These are phyloP conservation scores for Epinotia brunnichana DNA, from an alignment of 2,888 invertebrate genomes.

Conservation along the genomic window DNA sequence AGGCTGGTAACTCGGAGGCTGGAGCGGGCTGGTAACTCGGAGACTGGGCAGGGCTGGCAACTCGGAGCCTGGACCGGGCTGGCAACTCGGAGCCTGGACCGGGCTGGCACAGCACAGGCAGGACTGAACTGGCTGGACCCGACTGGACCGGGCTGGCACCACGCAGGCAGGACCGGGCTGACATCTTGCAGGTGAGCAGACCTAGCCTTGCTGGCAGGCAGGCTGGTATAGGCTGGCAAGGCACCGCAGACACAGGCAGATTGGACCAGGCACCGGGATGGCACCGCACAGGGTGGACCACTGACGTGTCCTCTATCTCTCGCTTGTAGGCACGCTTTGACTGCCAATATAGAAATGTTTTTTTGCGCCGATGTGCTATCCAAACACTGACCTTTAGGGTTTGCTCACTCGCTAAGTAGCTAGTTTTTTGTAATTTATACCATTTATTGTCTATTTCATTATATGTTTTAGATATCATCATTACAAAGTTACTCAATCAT, in stretches of 20 bases:
- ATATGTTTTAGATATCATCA: background rate
- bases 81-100: background rate
- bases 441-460: no score
- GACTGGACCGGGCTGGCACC: background rate
- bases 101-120: background rate
- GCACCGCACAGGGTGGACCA: no score
- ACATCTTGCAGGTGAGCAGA: background rate
- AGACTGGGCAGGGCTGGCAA: background rate
- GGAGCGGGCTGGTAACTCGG: background rate
- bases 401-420: background rate
- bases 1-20: background rate
- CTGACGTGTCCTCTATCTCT: background rate
- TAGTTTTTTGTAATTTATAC: no score
- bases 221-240: background rate
- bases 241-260: background rate
- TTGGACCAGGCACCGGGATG: background rate
- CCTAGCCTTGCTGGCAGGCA: background rate
- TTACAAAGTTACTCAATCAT: background rate
- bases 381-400: background rate
- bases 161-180: constrained; percentile 1
- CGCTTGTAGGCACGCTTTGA: background rate
- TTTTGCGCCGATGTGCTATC: constrained; percentile 8
- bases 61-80: constrained; percentile 1
- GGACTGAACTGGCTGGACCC: background rate
- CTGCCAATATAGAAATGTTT: constrained; percentile 12